These are phyloP conservation scores for Prionailurus viverrinus DNA, from an alignment of 2,113 vertebrate genomes.

Conservation along the genomic window DNA sequence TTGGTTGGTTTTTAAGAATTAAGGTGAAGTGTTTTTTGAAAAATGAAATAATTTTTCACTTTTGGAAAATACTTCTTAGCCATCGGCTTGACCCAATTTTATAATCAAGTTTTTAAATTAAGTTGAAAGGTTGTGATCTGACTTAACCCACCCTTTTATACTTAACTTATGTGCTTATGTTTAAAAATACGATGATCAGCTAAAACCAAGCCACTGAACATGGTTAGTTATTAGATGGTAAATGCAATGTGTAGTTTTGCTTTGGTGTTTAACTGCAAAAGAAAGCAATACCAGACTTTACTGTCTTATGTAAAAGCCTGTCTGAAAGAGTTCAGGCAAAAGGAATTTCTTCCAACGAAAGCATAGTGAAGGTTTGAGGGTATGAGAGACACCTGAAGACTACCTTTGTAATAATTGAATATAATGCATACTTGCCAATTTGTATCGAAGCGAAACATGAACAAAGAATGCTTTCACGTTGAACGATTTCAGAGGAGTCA, in stretches of 20 bases:
- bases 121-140: neutral
- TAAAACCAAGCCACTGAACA: constrained; percentile 4
- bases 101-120: constrained; percentile 30
- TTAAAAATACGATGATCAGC: constrained; percentile 5
- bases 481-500: neutral
- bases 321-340: neutral
- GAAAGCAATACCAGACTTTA: neutral
- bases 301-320: neutral
- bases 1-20: neutral
- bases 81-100: constrained; percentile 15
- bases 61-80: neutral
- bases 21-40: constrained; percentile 32
- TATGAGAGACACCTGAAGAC: neutral
- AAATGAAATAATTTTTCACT: constrained; percentile 37
- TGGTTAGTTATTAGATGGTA: neutral
- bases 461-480: neutral
- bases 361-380: neutral
- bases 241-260: neutral
- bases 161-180: neutral
- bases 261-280: neutral
- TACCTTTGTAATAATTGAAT: constrained; percentile 1
- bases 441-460: neutral
- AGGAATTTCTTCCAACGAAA: neutral
- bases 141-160: neutral
- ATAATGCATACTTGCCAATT: neutral